These are phyloP conservation scores for Macrosteles quadrilineatus DNA, from an alignment of 1,140 invertebrate species.

Conservation along the genomic window DNA sequence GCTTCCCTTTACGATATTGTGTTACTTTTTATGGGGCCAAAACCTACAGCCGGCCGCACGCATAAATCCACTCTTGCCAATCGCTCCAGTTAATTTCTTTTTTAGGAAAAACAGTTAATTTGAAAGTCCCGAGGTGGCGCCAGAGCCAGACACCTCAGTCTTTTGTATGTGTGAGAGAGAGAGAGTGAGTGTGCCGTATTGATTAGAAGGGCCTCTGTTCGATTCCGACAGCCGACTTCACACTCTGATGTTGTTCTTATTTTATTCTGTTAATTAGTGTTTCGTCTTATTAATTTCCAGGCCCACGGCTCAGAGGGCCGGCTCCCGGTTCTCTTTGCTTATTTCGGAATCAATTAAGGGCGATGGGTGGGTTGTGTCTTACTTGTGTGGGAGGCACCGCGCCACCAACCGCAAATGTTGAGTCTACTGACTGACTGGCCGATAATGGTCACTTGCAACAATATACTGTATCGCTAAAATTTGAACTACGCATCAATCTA, in stretches of 20 bases:
- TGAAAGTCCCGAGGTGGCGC: constrained; percentile 22
- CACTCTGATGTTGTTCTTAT: not conserved
- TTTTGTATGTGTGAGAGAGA: not conserved
- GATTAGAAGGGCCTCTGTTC: not conserved
- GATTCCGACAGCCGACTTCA: not conserved
- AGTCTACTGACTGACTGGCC: too few species aligned
- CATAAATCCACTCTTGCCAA: constrained; percentile 25
- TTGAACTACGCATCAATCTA: too few species aligned
- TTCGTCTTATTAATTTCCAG: not conserved
- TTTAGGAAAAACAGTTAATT: constrained; percentile 32
- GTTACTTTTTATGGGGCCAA: constrained; percentile 30
- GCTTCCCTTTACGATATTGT: constrained; percentile 29
- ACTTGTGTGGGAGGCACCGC: too few species aligned
- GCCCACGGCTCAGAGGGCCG: too few species aligned
- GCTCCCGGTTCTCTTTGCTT: not conserved
- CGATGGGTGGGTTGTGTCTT: not conserved
- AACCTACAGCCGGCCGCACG: constrained; percentile 17
- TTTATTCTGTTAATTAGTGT: constrained; percentile 3
- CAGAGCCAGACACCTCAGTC: constrained; percentile 23
- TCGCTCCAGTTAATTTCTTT: constrained; percentile 27
- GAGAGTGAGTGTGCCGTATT: not conserved
- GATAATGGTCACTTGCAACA: too few species aligned
- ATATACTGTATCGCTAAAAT: too few species aligned
- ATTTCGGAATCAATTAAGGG: not conserved
- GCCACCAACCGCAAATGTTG: too few species aligned